These are phyloP conservation scores for Erythrocercus mccallii DNA, from an alignment of 2,113 vertebrate species.

Conservation along the genomic window DNA sequence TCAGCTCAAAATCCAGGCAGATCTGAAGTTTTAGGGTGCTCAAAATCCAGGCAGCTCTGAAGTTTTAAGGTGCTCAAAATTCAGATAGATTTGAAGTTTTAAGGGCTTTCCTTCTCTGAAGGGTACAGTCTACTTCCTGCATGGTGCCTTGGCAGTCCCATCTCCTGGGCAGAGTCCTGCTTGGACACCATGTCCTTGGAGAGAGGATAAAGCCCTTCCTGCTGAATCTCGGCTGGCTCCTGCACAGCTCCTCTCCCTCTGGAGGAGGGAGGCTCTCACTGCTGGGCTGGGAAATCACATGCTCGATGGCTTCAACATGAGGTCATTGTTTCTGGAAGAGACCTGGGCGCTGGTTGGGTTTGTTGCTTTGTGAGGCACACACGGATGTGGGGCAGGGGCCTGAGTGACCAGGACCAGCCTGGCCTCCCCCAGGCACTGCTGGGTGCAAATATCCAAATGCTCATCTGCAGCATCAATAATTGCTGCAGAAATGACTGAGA, in stretches of 20 bases:
- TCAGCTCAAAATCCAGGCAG: not conserved
- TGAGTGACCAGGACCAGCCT: not conserved
- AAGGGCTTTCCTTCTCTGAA: not conserved
- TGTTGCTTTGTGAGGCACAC: not conserved
- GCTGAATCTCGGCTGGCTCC: not conserved
- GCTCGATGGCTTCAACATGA: not conserved
- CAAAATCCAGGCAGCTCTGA: not conserved
- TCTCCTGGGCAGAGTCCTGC: not conserved
- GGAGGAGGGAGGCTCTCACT: not conserved
- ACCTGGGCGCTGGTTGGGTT: not conserved
- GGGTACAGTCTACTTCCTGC: not conserved
- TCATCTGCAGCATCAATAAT: not conserved
- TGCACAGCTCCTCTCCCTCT: not conserved
- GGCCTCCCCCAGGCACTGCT: not conserved
- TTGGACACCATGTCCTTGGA: not conserved
- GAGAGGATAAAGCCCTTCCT: not conserved
- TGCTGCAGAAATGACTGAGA: not conserved
- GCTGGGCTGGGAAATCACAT: slow-evolving; percentile 26
- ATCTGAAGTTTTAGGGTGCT: not conserved
- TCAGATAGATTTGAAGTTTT: not conserved
- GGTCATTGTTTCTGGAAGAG: slow-evolving; percentile 3
- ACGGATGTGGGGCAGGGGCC: not conserved
- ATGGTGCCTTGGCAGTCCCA: not conserved
- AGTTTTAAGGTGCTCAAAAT: not conserved
- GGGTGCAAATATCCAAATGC: not conserved